Evolutionary conservation across 2,113 vertebrate species (phyloP).

Genomic region (Amblyopsis rosae): DNA sequence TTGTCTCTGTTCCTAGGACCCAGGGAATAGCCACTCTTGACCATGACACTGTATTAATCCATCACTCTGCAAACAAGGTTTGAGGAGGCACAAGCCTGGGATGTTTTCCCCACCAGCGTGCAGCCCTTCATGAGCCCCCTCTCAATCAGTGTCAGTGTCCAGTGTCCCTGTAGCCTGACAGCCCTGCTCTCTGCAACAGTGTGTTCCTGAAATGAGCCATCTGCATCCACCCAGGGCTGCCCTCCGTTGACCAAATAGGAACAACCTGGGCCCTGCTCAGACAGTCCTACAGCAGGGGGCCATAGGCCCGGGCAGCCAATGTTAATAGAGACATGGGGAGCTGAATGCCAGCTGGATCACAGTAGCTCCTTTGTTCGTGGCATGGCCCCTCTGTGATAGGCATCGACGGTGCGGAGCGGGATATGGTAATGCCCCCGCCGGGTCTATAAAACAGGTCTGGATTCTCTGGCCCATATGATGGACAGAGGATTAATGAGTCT

Average conservation of each 20-base stretch:
- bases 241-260: constrained; percentile 39
- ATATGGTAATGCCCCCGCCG: constrained; percentile 67
- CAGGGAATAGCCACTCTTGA: background rate
- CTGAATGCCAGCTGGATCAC: constrained; percentile 68
- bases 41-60: background rate
- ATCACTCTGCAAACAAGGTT: background rate
- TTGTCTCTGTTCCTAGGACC: background rate
- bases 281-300: constrained; percentile 53
- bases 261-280: constrained; percentile 59
- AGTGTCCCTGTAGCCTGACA: constrained; percentile 33
- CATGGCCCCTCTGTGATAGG: constrained; percentile 68
- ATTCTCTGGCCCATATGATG: constrained; percentile 69
- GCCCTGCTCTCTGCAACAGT: constrained; percentile 23
- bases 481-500: constrained; percentile 76
- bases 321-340: constrained; percentile 72
- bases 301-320: constrained; percentile 47
- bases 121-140: constrained; percentile 29
- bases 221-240: constrained; percentile 53
- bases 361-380: constrained; percentile 70
- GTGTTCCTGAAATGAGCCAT: constrained; percentile 43
- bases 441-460: constrained; percentile 68
- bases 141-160: constrained; percentile 43
- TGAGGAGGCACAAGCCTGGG: background rate
- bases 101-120: constrained; percentile 17
- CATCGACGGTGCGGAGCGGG: constrained; percentile 67